These are phyloP conservation scores for Coracopsis vasa DNA, from an alignment of 2,113 vertebrate species.

Conservation along the genomic window DNA sequence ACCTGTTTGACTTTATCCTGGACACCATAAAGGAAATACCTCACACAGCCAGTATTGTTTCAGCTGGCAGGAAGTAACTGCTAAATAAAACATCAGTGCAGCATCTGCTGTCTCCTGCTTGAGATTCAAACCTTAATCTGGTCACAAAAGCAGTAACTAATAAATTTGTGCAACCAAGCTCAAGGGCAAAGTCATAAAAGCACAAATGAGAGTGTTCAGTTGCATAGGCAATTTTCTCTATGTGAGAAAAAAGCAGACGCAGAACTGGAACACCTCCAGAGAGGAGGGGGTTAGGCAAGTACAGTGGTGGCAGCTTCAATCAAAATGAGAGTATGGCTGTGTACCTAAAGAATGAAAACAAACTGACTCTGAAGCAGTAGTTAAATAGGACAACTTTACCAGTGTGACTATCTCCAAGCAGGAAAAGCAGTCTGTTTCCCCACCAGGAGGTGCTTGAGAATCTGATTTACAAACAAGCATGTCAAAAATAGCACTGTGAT, in stretches of 20 bases:
- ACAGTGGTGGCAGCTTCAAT: rapidly evolving
- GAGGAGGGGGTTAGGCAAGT: not conserved
- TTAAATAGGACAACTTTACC: not conserved
- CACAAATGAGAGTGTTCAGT: not conserved
- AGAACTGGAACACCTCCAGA: not conserved
- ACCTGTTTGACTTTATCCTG: not conserved
- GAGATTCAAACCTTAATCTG: not conserved
- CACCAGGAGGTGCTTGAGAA: not conserved
- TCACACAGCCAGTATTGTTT: not conserved
- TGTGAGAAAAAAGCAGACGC: not conserved
- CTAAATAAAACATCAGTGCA: not conserved
- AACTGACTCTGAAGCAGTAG: not conserved
- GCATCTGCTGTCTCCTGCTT: rapidly evolving
- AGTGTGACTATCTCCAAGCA: not conserved
- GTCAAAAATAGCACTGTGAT: not conserved
- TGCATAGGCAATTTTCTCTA: not conserved
- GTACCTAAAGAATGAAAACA: not conserved
- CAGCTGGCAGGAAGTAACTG: not conserved
- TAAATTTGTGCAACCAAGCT: not conserved
- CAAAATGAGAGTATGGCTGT: not conserved
- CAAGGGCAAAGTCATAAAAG: not conserved
- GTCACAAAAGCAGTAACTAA: not conserved
- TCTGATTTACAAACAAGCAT: not conserved
- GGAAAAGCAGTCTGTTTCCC: not conserved
- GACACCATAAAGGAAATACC: not conserved